Conservation (phyloP, 2,888 invertebrate genomes). For the Blastobasis adustella region DNA sequence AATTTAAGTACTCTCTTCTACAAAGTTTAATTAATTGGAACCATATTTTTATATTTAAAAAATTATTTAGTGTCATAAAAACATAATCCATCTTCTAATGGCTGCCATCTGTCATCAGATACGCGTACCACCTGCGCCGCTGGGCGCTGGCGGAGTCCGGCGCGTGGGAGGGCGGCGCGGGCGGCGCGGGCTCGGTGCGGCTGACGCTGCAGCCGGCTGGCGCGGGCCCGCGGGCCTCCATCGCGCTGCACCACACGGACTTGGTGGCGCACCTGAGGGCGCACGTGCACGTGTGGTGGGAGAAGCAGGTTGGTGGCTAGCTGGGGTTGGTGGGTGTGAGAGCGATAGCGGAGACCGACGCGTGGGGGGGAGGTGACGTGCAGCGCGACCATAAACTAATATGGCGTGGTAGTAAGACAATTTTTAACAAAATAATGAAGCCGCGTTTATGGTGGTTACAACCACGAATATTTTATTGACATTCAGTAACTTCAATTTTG, state of each 20-base stretch:
- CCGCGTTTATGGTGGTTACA: no score
- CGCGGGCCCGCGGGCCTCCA: constrained; percentile 86
- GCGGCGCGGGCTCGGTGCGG: constrained; percentile 72
- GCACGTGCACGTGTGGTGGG: constrained; percentile 98
- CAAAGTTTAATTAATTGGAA: no score
- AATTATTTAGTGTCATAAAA: no score
- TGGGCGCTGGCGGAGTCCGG: constrained; percentile 92
- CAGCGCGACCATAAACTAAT: no score
- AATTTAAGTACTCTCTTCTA: no score
- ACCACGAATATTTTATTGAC: no score
- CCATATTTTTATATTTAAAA: no score
- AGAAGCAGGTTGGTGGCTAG: constrained; percentile 63
- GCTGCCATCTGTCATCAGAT: constrained; percentile 53
- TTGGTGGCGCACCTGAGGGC: constrained; percentile 93
- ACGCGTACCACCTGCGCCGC: constrained; percentile 90
- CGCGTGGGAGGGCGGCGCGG: constrained; percentile 82
- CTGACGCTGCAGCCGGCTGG: constrained; percentile 92
- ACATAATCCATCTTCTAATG: no score
- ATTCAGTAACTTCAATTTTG: no score
- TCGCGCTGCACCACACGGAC: constrained; percentile 89
- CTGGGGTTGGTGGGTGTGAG: neutral
- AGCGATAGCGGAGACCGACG: neutral
- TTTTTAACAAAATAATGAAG: no score
- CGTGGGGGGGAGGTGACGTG: no score
- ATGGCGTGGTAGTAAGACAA: no score